A percentile compares a stretch with the other conserved stretches of the same genome.
Conservation (phyloP, 37 sponge, comb jelly and placozoan genomes). For the Bolinopsis microptera region DNA sequence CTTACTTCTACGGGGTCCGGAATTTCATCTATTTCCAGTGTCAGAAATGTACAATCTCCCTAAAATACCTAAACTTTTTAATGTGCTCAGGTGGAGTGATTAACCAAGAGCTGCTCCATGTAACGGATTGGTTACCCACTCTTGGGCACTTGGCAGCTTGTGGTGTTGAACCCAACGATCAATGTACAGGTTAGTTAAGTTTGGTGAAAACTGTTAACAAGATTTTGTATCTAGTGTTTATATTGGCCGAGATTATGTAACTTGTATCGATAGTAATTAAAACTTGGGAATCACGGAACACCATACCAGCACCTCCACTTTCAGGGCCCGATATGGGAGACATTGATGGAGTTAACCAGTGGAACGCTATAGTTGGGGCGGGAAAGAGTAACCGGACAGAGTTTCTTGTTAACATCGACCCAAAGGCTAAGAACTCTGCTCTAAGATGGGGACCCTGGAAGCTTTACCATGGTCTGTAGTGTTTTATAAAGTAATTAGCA, state of each 20-base stretch:
- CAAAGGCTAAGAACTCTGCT: neutral
- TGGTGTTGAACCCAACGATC: neutral
- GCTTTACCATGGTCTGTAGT: neutral
- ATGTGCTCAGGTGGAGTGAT: neutral
- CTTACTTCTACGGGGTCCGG: too few species aligned
- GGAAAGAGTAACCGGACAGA: slow-evolving; percentile 23
- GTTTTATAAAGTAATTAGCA: too few species aligned
- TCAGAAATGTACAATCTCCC: too few species aligned
- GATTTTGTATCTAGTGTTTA: too few species aligned
- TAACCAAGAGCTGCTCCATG: slow-evolving; percentile 8
- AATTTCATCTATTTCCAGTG: too few species aligned
- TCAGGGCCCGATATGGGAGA: slow-evolving; percentile 6
- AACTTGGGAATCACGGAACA: too few species aligned
- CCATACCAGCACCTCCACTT: too few species aligned
- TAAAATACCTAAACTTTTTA: neutral
- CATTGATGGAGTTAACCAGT: slow-evolving; percentile 47
- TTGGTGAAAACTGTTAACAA: too few species aligned
- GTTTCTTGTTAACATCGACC: slow-evolving; percentile 51
- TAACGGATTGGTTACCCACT: slow-evolving; percentile 39
- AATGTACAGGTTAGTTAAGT: neutral
- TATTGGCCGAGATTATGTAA: too few species aligned
- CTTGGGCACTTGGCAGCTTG: neutral
- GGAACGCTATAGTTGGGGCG: neutral
- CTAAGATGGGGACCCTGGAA: slow-evolving; percentile 31
- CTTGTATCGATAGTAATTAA: too few species aligned